Percentiles rank a stretch among this genome's conserved stretches.
phyloP scores from a whole-genome alignment of 2,797 vertebrate genomes.

The Champsocephalus esox region DNA sequence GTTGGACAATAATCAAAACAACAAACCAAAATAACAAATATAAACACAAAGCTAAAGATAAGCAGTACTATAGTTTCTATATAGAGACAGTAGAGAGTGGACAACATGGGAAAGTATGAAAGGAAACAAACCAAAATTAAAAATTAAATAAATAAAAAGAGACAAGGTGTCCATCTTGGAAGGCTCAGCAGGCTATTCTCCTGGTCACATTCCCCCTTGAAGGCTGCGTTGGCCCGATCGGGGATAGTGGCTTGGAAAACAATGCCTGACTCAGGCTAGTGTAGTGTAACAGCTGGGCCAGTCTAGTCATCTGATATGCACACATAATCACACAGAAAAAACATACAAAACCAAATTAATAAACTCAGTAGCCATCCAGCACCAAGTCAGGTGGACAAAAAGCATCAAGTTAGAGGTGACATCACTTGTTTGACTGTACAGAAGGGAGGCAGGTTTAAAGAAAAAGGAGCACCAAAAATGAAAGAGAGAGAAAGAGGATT shows the following conservation, averaged over 20 bases:
- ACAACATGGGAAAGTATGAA: constrained; percentile 90
- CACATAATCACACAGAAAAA: constrained; percentile 99
- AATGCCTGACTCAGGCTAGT: constrained; percentile 99
- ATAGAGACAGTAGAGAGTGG: constrained; percentile 88
- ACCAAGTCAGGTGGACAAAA: constrained; percentile 91
- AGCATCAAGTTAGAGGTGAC: constrained; percentile 77
- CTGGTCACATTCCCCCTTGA: constrained; percentile 98
- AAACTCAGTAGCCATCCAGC: constrained; percentile 97
- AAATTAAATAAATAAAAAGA: constrained; percentile 89
- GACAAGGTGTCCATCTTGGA: constrained; percentile 99
- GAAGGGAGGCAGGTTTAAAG: constrained; percentile 51
- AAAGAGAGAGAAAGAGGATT: constrained; percentile 35
- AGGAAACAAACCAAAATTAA: constrained; percentile 83
- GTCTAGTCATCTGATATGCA: constrained; percentile 99
- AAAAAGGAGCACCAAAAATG: constrained; percentile 44
- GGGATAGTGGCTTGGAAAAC: constrained; percentile 99
- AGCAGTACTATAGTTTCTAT: constrained; percentile 80
- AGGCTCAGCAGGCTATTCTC: constrained; percentile 94
- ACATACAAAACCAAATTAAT: constrained; percentile 99
- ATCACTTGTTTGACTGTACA: constrained; percentile 68
- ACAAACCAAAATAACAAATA: constrained; percentile 81
- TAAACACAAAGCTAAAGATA: constrained; percentile 84
- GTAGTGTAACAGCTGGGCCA: constrained; percentile 99
- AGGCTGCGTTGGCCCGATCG: constrained; percentile 97
- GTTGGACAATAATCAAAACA: constrained; percentile 83